Conservation (phyloP, 2,888 invertebrate genomes). For the Eupithecia insigniata region DNA sequence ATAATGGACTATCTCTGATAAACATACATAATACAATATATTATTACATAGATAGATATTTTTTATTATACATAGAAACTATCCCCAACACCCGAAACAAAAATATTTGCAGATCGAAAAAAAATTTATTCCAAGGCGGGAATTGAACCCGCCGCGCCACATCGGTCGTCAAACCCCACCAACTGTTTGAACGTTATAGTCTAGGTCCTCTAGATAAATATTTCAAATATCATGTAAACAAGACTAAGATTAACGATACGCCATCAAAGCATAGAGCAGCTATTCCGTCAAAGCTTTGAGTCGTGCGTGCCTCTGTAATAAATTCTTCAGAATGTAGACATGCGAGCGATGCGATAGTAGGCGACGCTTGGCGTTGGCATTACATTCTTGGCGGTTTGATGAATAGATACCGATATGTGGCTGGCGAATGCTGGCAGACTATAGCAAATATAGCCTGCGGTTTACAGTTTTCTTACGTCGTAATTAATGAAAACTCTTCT, state of each 20-base stretch:
- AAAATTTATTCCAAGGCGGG: no score
- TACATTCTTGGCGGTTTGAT: background rate
- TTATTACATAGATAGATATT: no score
- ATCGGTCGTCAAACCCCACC: no score
- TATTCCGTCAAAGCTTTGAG: conserved; percentile 3
- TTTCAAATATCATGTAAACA: conserved; percentile 11
- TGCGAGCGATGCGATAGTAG: conserved; percentile 8
- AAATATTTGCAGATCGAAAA: no score
- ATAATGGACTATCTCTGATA: no score
- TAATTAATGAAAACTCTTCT: no score
- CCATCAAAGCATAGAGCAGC: conserved; percentile 11
- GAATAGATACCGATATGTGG: background rate
- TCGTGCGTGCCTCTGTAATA: conserved; percentile 8
- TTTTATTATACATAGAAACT: no score
- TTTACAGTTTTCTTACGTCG: background rate
- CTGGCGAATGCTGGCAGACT: background rate
- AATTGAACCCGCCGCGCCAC: no score
- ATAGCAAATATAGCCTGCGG: background rate
- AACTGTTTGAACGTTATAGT: background rate
- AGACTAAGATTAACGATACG: conserved; percentile 7
- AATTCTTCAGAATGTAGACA: conserved; percentile 5
- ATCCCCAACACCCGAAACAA: no score
- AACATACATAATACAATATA: no score
- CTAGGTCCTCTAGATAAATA: background rate
- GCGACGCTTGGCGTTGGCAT: background rate